Evolutionary conservation across 2,888 invertebrate genomes (phyloP).

Genomic region (Ernsta delagoae): DNA sequence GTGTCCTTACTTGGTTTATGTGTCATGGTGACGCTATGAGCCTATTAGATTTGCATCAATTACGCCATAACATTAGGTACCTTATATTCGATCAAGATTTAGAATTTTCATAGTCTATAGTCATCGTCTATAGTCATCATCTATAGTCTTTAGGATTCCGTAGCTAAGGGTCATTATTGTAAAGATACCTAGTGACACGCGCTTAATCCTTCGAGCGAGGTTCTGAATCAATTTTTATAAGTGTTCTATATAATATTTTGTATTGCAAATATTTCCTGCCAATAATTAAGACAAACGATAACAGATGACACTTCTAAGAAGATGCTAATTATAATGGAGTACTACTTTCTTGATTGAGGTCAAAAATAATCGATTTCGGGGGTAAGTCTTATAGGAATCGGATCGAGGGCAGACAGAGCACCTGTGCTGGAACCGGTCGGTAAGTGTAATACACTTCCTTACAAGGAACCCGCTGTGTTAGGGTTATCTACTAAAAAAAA

Average conservation of each 20-base stretch:
- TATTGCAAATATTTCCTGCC: too few species aligned
- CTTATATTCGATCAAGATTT: conserved; percentile 5
- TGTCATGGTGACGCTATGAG: conserved; percentile 66
- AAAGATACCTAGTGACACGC: too few species aligned
- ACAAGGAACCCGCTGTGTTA: conserved; percentile 32
- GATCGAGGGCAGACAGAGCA: conserved; percentile 25
- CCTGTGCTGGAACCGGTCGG: conserved; percentile 38
- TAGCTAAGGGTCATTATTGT: too few species aligned
- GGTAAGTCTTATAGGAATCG: conserved; percentile 16
- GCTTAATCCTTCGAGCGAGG: too few species aligned
- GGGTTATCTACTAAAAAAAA: conserved; percentile 6
- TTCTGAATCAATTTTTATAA: too few species aligned
- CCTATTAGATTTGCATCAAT: conserved; percentile 42
- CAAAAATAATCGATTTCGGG: conserved; percentile 24
- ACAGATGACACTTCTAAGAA: too few species aligned
- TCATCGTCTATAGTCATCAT: too few species aligned
- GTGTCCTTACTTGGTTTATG: conserved; percentile 61
- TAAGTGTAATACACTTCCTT: conserved; percentile 38
- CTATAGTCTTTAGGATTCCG: too few species aligned
- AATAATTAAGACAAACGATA: too few species aligned
- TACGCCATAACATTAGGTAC: conserved; percentile 6
- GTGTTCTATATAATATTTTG: too few species aligned
- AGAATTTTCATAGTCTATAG: not conserved
- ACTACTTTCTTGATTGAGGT: conserved; percentile 16
- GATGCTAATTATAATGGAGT: not conserved